phyloP scores from a whole-genome alignment of 1,140 invertebrate genomes.

The Cardiocondyla obscurior region DNA sequence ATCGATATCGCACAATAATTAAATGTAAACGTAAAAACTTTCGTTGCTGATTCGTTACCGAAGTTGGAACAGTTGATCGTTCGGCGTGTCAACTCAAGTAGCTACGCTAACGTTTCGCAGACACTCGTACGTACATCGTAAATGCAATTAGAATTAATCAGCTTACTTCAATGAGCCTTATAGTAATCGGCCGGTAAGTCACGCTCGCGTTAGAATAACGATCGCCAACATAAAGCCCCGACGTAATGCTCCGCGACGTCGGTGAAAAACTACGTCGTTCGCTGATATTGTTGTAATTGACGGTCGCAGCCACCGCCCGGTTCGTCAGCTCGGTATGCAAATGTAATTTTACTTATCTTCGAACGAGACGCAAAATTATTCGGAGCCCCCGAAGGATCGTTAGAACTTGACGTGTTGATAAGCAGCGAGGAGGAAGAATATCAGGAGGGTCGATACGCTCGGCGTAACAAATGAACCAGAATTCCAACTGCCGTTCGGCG shows the following conservation, averaged over 20 bases:
- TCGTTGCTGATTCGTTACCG: neutral
- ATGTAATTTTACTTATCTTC: constrained; percentile 21
- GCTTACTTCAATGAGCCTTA: neutral
- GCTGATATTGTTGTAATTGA: constrained; percentile 7
- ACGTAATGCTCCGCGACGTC: neutral
- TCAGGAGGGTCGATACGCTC: constrained; percentile 9
- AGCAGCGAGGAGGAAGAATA: constrained; percentile 5
- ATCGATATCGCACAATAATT: neutral
- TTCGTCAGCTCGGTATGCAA: neutral
- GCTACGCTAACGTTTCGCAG: neutral
- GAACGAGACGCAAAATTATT: constrained; percentile 2
- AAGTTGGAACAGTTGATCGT: neutral
- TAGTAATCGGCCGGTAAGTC: neutral
- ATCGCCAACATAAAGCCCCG: neutral
- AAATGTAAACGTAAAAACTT: neutral
- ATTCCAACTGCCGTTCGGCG: constrained; percentile 56
- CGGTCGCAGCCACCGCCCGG: neutral
- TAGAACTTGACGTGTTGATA: constrained; percentile 41
- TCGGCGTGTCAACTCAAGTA: neutral
- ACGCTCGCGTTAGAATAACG: neutral
- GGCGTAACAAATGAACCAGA: constrained; percentile 30
- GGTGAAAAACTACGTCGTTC: neutral
- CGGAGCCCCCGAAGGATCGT: neutral
- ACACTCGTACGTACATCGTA: neutral
- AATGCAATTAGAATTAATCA: constrained; percentile 20